phyloP scores from a whole-genome alignment of 1,140 invertebrate species.

The Psilanteris sp. region DNA sequence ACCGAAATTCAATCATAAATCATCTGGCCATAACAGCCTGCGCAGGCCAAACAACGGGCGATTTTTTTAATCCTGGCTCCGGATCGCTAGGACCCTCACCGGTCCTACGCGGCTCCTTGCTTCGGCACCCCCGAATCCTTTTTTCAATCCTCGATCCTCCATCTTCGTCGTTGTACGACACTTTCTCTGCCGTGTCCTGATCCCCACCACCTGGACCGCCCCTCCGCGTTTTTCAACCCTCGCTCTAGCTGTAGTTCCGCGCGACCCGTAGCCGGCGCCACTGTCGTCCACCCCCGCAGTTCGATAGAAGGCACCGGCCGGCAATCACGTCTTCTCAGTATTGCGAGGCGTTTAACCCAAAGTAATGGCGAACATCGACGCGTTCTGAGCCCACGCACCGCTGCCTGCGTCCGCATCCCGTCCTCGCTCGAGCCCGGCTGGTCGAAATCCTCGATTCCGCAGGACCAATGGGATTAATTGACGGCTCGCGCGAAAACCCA shows the following conservation, averaged over 20 bases:
- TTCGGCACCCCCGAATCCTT: constrained; percentile 16
- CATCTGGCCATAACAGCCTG: neutral
- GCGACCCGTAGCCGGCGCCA: constrained; percentile 69
- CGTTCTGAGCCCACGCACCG: constrained; percentile 2
- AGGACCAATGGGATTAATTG: constrained; percentile 44
- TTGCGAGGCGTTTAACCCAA: constrained; percentile 27
- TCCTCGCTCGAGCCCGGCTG: neutral
- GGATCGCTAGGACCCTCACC: too few species aligned
- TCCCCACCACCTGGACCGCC: constrained; percentile 34
- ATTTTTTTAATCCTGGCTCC: too few species aligned
- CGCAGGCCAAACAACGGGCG: constrained; percentile 16
- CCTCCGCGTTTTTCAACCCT: constrained; percentile 35
- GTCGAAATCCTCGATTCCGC: constrained; percentile 1
- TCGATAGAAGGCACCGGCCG: constrained; percentile 79
- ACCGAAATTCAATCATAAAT: constrained; percentile 37
- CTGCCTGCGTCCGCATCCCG: neutral
- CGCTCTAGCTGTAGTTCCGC: constrained; percentile 42
- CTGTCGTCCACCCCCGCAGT: constrained; percentile 76
- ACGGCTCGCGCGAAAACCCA: constrained; percentile 29
- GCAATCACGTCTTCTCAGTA: constrained; percentile 61
- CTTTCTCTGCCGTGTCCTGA: constrained; percentile 55
- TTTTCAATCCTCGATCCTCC: constrained; percentile 35
- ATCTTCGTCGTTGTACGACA: constrained; percentile 62
- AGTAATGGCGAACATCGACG: constrained; percentile 46
- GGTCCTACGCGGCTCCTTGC: too few species aligned